Base-by-base conservation (phyloP, 2,888 invertebrate species). In the Cremastobaeus sp. region DNA sequence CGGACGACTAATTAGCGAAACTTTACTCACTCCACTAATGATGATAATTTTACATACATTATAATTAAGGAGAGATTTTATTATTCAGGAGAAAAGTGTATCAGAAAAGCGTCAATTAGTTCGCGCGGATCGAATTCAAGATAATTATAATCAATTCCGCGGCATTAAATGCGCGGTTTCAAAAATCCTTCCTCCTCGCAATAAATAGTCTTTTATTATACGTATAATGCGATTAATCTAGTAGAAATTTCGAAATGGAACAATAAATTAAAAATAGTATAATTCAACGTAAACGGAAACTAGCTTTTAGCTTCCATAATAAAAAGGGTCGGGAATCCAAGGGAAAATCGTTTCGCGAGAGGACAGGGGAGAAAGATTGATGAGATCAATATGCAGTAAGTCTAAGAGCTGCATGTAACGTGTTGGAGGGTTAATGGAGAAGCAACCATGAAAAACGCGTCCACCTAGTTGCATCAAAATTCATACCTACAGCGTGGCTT, bases 331-430 rank as follows among this genome's bases (percentile, higher is more conserved):
- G 66, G 70, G 66, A 74, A 74, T 74, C 64, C 68, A 70, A 57
- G 72, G 70, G 71, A 57, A 75, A 71, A 68, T 74, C 75, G 78
- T 66, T 77, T 64, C 52, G 52, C 78, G 79, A 80, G 77, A 78
- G 78, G 79, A 39, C 50, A 47, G 48, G 77, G 77, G 77, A 74
- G 60, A 68, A 77, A 81, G 85, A 86, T 85, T 84, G 84, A 85
- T 85, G 85, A 83, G 85, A 85, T 86, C 86, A 85, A 86, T 86
- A 85, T 85, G 85, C 86, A 85, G 86, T 86, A 86, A 86, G 86
- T 85, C 83, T 84, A 83, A 82, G 77, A 78, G 79, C 78, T 78
- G 78, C 79, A 73, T 68, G 78, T 80, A 79, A 78, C 77, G 82
- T 80, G 81, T 81, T 78, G 81, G 77, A 76, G 80, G 82, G 83